Evolutionary conservation across 2,113 vertebrate genomes (phyloP), one percentile per base, ranked within the genome.

Genomic region (Channa maculata): DNA sequence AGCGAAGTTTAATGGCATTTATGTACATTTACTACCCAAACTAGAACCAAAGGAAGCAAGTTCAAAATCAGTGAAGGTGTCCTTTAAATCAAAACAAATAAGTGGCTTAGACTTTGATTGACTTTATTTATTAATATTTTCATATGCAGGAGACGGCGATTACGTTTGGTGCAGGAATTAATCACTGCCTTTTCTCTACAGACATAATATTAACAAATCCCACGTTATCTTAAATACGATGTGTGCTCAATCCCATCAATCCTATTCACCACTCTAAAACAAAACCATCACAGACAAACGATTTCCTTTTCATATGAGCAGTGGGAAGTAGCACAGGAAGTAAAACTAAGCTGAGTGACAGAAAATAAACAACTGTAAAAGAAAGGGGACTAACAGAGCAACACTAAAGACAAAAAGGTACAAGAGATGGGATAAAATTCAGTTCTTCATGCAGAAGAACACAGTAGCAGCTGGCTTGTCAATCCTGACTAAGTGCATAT

Each of bases 381-480:
- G 7, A 45, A 33, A n/a, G 13, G 24, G 24, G 24, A 24, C 24
- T 24, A 24, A 24, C 24, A 24, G 24, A 24, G 24, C 24, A 24
- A 24, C 24, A 24, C 24, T 24, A 24, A 24, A 24, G 24, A 24
- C 24, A 24, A 63, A 44, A 2, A 13, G 46, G 71, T 7, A 50
- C 41, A 41, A 38, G 60, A 10, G n/a, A 67, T 53, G 14, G 52
- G 67, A 69, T 49, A 24, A 48, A 75, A 76, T 74, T 67, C 62
- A 6, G 49, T 69, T 80, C 75, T 60, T 62, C 53, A 58, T 24
- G 69, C 39, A 15, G n/a, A n/a, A n/a, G n/a, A n/a, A 43, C 73
- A 62, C 62, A 45, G 52, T 43, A 81, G 61, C 84, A 91, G 87
- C 83, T 76, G 74, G 65, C 63, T 75, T 66, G 79, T 77, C 77